Conservation (phyloP, 2,888 invertebrate genomes). For the Julus scandinavius region DNA sequence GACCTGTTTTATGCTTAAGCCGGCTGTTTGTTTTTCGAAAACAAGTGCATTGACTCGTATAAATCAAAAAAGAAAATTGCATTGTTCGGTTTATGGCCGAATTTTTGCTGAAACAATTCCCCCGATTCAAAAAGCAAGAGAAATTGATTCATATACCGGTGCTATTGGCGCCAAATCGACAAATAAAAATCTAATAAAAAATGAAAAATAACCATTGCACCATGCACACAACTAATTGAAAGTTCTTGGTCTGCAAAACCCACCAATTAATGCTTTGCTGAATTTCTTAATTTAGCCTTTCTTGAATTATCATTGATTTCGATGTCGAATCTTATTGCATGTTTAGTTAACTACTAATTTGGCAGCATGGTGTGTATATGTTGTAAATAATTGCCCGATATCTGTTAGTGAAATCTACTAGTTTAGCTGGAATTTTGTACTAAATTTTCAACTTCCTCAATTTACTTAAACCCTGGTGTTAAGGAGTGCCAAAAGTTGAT, state of each 20-base stretch:
- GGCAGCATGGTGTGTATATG: no score
- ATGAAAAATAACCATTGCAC: background rate
- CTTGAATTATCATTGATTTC: background rate
- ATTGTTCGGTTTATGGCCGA: slow-evolving; percentile 19
- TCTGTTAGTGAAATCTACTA: no score
- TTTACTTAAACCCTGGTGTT: no score
- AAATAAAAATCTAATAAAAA: background rate
- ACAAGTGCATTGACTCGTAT: slow-evolving; percentile 19
- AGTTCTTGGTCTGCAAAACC: background rate
- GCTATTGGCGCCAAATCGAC: background rate
- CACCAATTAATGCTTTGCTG: background rate
- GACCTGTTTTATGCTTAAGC: background rate
- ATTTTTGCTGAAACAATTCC: background rate
- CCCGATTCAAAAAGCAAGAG: background rate
- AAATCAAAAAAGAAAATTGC: slow-evolving; percentile 20
- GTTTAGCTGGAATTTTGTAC: no score
- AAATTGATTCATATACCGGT: background rate
- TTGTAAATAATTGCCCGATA: no score
- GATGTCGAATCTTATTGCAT: no score
- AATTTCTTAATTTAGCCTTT: background rate
- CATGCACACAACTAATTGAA: background rate
- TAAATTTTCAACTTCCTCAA: no score
- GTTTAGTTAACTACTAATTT: no score
- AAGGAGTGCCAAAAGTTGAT: no score
- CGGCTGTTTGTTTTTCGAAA: slow-evolving; percentile 12